Percentiles rank a stretch among this genome's conserved stretches.
Evolutionary conservation across 1,140 invertebrate species (phyloP).

Genomic region (Scaptodrosophila lebanonensis): DNA sequence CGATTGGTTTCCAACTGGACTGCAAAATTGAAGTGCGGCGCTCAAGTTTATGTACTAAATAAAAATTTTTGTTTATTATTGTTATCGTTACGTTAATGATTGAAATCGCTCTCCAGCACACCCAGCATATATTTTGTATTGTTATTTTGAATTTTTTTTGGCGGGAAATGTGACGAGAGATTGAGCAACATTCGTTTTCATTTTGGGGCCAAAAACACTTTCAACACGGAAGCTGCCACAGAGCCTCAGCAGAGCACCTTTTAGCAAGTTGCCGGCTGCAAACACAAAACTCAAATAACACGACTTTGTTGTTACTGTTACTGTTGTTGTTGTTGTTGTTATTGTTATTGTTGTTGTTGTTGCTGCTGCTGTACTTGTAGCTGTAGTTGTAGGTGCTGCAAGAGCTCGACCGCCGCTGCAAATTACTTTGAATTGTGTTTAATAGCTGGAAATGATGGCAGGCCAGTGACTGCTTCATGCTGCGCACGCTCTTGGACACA

Average conservation of each 20-base stretch:
- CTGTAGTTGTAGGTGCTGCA: conserved; percentile 10
- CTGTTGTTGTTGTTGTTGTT: too few relatives aligned
- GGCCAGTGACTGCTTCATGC: conserved; percentile 32
- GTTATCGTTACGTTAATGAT: conserved; percentile 65
- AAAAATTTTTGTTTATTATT: conserved; percentile 47
- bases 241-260: too few relatives aligned
- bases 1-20: conserved; percentile 3
- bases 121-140: conserved; percentile 31
- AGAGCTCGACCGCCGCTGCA: conserved; percentile 34
- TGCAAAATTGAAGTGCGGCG: conserved; percentile 57
- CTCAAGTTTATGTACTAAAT: conserved; percentile 19
- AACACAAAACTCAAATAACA: too few relatives aligned
- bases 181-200: neutral
- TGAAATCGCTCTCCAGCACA: conserved; percentile 30
- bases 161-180: neutral
- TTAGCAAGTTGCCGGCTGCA: too few relatives aligned
- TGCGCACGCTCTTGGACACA: too few relatives aligned
- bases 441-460: conserved; percentile 69
- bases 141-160: conserved; percentile 3
- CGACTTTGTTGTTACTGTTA: too few relatives aligned
- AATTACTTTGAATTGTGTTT: conserved; percentile 72
- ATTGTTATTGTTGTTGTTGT: too few relatives aligned
- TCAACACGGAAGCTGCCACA: too few relatives aligned
- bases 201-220: neutral
- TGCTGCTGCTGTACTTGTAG: neutral